phyloP scores from a whole-genome alignment of 2,888 invertebrate genomes.

The Idaea dimidiata region DNA sequence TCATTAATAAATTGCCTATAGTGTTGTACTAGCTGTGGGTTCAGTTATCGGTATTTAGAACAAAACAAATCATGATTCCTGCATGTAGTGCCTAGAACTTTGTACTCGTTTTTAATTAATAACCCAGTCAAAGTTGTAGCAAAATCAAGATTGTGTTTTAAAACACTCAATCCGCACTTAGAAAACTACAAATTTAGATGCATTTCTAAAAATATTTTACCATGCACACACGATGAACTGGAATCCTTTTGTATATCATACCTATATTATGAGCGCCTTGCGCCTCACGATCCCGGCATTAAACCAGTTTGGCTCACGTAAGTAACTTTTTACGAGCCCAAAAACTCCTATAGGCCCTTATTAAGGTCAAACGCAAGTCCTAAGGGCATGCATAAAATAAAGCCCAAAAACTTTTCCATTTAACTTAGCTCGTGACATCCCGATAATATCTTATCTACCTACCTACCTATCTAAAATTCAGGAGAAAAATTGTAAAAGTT shows the following conservation, averaged over 20 bases:
- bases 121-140: no score
- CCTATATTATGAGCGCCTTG: neutral
- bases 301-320: constrained; percentile 36
- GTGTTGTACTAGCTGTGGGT: no score
- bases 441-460: constrained; percentile 55
- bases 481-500: constrained; percentile 37
- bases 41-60: no score
- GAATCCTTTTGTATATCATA: neutral
- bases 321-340: constrained; percentile 30
- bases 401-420: constrained; percentile 68
- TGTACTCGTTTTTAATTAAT: no score
- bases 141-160: no score
- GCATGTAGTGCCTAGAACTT: no score
- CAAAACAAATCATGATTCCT: no score
- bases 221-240: no score
- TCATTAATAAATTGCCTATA: no score
- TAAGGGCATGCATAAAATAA: constrained; percentile 58
- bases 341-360: constrained; percentile 31
- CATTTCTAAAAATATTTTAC: neutral
- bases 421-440: constrained; percentile 62
- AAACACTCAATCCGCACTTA: no score
- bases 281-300: constrained; percentile 21
- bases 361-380: constrained; percentile 49
- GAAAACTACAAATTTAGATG: neutral
- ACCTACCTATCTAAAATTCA: constrained; percentile 41